Percentiles rank a stretch among this genome's conserved stretches.
Conservation (phyloP, 2,113 vertebrate species). For the Emydura subglobosa region DNA sequence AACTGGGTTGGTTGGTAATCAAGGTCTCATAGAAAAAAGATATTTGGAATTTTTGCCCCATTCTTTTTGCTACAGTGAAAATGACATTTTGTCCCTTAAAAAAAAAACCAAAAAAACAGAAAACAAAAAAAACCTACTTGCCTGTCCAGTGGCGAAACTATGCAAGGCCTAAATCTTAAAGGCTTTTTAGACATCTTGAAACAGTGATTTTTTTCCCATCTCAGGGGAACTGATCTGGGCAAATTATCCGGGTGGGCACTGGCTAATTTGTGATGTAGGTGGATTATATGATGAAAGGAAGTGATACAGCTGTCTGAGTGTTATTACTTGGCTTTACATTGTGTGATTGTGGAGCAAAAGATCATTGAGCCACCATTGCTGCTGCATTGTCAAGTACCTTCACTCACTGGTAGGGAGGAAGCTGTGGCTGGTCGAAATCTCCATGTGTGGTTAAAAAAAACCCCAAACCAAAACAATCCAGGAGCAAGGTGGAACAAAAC, state of each 20-base stretch:
- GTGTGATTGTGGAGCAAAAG: too few species aligned
- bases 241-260: neutral
- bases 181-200: neutral
- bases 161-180: neutral
- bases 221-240: neutral
- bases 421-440: neutral
- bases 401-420: neutral
- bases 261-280: neutral
- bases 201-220: neutral
- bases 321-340: too few species aligned
- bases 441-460: neutral
- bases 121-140: too few species aligned
- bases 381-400: neutral
- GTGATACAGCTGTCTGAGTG: too few species aligned
- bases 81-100: neutral
- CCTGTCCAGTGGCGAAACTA: neutral
- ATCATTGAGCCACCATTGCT: neutral
- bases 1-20: neutral
- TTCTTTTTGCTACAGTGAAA: neutral
- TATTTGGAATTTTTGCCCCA: neutral
- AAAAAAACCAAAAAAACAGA: neutral
- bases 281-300: neutral
- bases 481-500: neutral
- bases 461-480: neutral
- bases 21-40: neutral